Conservation (phyloP, 2,113 vertebrate species). For the Bujurquina vittata region DNA sequence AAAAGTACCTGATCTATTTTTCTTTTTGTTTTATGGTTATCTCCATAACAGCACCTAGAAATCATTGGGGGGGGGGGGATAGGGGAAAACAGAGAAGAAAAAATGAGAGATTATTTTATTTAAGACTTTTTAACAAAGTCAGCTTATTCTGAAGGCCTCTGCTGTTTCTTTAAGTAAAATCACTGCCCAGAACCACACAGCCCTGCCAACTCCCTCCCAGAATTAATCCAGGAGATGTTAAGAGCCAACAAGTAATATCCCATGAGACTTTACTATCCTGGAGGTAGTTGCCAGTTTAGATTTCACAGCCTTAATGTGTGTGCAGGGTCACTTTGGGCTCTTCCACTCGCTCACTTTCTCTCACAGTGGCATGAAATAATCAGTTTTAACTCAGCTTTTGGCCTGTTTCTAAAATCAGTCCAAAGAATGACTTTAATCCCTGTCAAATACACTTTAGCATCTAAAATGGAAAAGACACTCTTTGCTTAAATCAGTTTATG, state of each 20-base stretch:
- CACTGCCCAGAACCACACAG: neutral
- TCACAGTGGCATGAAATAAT: slow-evolving; percentile 37
- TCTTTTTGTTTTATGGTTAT: slow-evolving; percentile 42
- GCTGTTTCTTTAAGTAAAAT: slow-evolving; percentile 34
- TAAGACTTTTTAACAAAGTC: slow-evolving; percentile 28
- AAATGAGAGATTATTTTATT: neutral
- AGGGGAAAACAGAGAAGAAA: neutral
- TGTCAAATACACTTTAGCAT: neutral
- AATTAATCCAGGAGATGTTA: slow-evolving; percentile 39
- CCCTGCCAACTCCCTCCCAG: slow-evolving; percentile 18
- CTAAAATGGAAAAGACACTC: neutral
- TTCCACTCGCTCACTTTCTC: slow-evolving; percentile 2
- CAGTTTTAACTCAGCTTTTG: slow-evolving; percentile 29
- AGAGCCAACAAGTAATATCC: slow-evolving; percentile 49
- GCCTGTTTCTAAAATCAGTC: slow-evolving; percentile 28
- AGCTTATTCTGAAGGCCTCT: slow-evolving; percentile 31
- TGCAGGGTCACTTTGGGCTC: slow-evolving; percentile 38
- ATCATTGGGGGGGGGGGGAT: neutral
- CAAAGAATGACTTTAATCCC: slow-evolving; percentile 7
- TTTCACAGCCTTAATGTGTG: slow-evolving; percentile 51
- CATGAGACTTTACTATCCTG: slow-evolving; percentile 41
- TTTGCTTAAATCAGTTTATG: neutral
- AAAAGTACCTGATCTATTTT: neutral
- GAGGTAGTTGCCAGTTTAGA: slow-evolving; percentile 38
- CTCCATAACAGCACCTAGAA: slow-evolving; percentile 28